phyloP scores from a whole-genome alignment of 2,113 vertebrate genomes.

The Nipponia nippon region DNA sequence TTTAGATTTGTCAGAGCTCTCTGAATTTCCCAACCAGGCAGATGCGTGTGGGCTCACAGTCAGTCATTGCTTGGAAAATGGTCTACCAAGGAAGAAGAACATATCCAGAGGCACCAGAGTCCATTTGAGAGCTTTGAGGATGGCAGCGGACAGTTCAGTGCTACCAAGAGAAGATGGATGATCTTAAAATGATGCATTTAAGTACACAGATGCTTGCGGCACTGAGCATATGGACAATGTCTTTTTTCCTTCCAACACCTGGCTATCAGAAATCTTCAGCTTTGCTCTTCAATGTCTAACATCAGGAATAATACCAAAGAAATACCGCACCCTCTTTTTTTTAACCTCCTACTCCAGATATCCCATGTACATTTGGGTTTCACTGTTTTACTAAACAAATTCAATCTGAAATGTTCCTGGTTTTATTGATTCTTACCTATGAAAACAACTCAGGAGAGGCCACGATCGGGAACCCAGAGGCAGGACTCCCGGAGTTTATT shows the following conservation, averaged over 20 bases:
- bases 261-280: not conserved
- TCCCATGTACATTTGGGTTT: not conserved
- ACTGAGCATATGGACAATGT: not conserved
- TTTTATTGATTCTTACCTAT: not conserved
- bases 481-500: not conserved
- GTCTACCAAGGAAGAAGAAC: not conserved
- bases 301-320: not conserved
- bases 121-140: not conserved
- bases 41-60: not conserved
- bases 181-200: not conserved
- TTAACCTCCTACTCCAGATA: not conserved
- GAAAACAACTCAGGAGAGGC: not conserved
- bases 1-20: not conserved
- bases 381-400: not conserved
- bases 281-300: not conserved
- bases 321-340: not conserved
- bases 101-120: not conserved
- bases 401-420: not conserved
- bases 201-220: not conserved
- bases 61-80: not conserved
- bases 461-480: rapidly evolving
- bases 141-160: not conserved
- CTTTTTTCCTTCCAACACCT: not conserved
- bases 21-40: not conserved
- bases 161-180: not conserved